Evolutionary conservation across 1,140 invertebrate genomes (phyloP).

Genomic region (Papilio aristodemus): DNA sequence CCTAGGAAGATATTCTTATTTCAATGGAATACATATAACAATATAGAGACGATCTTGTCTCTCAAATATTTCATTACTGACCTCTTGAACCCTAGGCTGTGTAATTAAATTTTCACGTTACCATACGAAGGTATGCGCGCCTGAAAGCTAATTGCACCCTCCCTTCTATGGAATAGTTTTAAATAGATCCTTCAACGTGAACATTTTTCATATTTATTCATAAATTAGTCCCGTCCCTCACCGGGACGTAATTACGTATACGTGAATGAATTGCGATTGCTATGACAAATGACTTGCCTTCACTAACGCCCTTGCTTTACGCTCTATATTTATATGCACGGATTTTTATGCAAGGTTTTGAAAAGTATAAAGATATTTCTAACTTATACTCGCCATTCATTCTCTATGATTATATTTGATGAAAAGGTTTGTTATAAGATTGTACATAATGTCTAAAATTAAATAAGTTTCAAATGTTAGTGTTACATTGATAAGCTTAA

Average conservation of each 20-base stretch:
- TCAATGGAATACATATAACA: no score
- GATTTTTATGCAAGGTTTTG: slow-evolving; percentile 20
- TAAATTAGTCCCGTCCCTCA: slow-evolving; percentile 39
- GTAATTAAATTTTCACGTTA: not conserved
- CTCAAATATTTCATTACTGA: not conserved
- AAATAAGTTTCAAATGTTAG: no score
- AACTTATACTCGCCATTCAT: not conserved
- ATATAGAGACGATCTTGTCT: not conserved
- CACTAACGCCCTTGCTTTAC: slow-evolving; percentile 46
- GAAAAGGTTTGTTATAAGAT: not conserved
- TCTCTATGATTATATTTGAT: not conserved
- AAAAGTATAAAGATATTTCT: not conserved
- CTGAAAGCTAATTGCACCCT: slow-evolving; percentile 19
- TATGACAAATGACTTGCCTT: slow-evolving; percentile 46
- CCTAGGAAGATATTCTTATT: no score
- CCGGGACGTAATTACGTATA: slow-evolving; percentile 37
- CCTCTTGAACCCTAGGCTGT: not conserved
- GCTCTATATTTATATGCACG: slow-evolving; percentile 39
- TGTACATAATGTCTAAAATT: no score
- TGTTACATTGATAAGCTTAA: no score
- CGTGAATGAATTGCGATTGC: slow-evolving; percentile 44
- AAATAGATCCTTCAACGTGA: slow-evolving; percentile 43
- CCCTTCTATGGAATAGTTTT: slow-evolving; percentile 29
- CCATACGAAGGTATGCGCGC: not conserved
- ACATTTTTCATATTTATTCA: slow-evolving; percentile 45